Percentiles rank a stretch among this genome's conserved stretches.
These are phyloP conservation scores for Pogonocherus hispidulus DNA, from an alignment of 2,888 invertebrate genomes.

Conservation along the genomic window DNA sequence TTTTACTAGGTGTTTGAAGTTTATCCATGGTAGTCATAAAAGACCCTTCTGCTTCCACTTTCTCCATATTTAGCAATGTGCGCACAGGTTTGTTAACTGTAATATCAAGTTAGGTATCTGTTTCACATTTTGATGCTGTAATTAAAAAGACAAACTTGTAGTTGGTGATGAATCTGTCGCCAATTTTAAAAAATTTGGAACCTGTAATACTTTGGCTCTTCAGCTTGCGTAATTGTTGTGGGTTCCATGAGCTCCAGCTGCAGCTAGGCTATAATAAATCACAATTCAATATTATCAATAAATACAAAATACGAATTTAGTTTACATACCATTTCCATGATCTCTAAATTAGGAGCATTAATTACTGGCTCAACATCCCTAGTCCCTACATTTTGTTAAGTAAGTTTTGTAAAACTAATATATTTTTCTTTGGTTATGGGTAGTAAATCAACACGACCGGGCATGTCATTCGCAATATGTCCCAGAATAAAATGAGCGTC, in stretches of 20 bases:
- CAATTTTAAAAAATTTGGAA: background rate
- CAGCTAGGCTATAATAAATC: background rate
- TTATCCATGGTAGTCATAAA: background rate
- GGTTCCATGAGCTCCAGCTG: background rate
- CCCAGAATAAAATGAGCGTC: too few species aligned
- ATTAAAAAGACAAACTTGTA: background rate
- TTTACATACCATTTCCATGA: background rate
- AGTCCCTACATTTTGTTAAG: too few species aligned
- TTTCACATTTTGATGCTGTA: too few species aligned
- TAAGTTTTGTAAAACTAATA: too few species aligned
- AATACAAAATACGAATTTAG: background rate
- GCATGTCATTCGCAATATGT: too few species aligned
- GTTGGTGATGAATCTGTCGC: background rate
- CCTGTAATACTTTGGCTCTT: background rate
- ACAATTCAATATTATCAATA: background rate
- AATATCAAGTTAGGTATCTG: too few species aligned
- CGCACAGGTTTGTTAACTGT: too few species aligned
- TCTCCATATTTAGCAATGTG: too few species aligned
- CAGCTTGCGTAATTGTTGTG: background rate
- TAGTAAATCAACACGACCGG: too few species aligned
- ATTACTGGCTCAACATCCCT: too few species aligned
- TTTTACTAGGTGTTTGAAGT: background rate
- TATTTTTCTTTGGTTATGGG: too few species aligned
- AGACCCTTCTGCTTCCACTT: too few species aligned
- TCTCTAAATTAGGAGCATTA: background rate